Percentiles rank a stretch among this genome's conserved stretches.
Evolutionary conservation across 2,888 invertebrate species (phyloP).

Genomic region (Drosophila anomelani): DNA sequence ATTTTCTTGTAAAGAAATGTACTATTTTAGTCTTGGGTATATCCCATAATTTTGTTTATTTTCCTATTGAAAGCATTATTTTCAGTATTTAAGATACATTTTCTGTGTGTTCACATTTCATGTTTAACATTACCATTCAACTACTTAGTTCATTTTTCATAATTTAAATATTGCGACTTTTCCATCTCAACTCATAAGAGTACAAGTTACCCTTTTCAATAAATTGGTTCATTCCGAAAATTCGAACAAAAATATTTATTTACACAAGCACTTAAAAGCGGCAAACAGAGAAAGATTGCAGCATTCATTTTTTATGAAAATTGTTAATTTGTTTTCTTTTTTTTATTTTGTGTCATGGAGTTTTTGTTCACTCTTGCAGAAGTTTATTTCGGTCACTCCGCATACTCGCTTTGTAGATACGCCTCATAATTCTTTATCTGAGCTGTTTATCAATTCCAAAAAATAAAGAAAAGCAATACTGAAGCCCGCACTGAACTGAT

Average conservation of each 20-base stretch:
- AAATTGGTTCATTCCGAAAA: conserved; percentile 17
- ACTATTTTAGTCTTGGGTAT: neutral
- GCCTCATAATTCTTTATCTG: conserved; percentile 64
- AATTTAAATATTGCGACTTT: neutral
- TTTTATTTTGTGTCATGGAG: conserved; percentile 13
- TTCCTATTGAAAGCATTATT: neutral
- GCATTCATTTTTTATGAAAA: conserved; percentile 65
- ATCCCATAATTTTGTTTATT: neutral
- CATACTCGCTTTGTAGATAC: conserved; percentile 48
- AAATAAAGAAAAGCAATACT: conserved; percentile 23
- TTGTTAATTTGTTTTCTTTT: conserved; percentile 7
- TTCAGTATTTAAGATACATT: neutral
- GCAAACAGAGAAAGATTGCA: conserved; percentile 22
- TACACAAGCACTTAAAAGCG: conserved; percentile 62
- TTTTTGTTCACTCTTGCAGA: conserved; percentile 43
- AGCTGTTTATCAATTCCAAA: conserved; percentile 65
- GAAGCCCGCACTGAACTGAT: conserved; percentile 27
- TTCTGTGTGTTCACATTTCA: too few relatives aligned
- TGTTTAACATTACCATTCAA: neutral
- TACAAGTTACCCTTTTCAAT: conserved; percentile 28
- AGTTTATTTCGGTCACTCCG: conserved; percentile 50
- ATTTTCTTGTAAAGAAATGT: neutral
- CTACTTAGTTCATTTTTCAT: neutral
- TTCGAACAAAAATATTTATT: conserved; percentile 66
- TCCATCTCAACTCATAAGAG: conserved; percentile 11